Conservation (phyloP, 2,888 invertebrate genomes). For the Scaptomyza parva region DNA sequence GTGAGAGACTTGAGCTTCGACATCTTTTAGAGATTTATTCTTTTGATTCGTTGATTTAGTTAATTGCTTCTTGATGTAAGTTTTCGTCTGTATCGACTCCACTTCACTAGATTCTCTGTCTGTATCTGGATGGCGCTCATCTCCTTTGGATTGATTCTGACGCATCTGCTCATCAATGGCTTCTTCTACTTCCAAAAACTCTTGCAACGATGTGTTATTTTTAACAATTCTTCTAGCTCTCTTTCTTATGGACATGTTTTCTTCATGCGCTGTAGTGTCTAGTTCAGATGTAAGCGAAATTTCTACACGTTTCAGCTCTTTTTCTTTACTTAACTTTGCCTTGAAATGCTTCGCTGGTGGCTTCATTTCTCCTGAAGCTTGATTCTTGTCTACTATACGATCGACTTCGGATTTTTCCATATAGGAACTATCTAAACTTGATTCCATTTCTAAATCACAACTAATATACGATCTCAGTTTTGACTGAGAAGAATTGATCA, state of each 20-base stretch:
- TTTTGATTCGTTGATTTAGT: not conserved
- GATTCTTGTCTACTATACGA: not conserved
- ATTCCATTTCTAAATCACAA: conserved; percentile 10
- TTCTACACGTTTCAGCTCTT: not conserved
- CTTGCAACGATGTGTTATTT: conserved; percentile 6
- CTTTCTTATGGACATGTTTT: not conserved
- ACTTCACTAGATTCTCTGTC: conserved; percentile 9
- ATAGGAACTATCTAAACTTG: not conserved
- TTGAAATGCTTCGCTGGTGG: not conserved
- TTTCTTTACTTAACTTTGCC: not conserved
- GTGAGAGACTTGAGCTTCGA: conserved; percentile 11
- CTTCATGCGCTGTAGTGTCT: conserved; percentile 9
- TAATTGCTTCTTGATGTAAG: conserved; percentile 7
- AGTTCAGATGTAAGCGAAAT: not conserved
- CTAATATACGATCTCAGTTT: not conserved
- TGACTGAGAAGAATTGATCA: not conserved
- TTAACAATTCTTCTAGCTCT: not conserved
- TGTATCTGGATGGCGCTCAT: not conserved
- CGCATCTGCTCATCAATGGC: not conserved
- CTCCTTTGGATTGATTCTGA: not conserved
- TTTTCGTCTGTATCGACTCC: not conserved
- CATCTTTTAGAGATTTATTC: not conserved
- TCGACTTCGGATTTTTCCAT: not conserved
- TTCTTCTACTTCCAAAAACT: conserved; percentile 13
- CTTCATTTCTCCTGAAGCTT: not conserved